Base-by-base conservation (phyloP, 53 echinoderm and acorn worm species). In the Hippasteria phrygiana region DNA sequence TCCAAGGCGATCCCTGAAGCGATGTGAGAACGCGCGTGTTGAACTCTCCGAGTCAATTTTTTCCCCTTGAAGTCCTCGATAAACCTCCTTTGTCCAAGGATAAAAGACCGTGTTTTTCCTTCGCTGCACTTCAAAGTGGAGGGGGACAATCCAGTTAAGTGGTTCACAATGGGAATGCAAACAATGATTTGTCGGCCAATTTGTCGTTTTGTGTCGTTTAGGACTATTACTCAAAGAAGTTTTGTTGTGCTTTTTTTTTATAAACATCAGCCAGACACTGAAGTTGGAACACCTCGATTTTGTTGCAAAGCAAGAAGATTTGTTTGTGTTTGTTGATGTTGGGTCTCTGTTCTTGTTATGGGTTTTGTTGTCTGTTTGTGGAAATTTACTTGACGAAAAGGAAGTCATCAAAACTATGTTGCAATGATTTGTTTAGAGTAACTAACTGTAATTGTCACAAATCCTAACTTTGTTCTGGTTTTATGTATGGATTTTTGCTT, bases 1-100 rank as follows among this genome's bases (percentile, higher is more conserved):
- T 87, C 22, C 26, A 51, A 81, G 90, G 24, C 90, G 81, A 29
- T 90, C 90, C 90, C 90, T 90, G 81, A 72, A 80, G 32, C 43
- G 32, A 9, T 4, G 63, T 40, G 55, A 36, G 27, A 4, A 37
- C 87, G 28, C n/a, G 55, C 20, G 55, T 14, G 78, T 54, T 78
- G 10, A 22, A 53, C 51, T 37, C n/a, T 34, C 46, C 32, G 37
- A 51, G 78, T 78, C 78, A 53, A 78, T 33, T 53, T 55, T n/a
- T 5, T 22, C 33, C 32, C 48, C 12, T 45, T 63, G 42, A 64
- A 38, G 82, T 66, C 46, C n/a, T 42, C 43, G 42, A 35, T 85
- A 24, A 70, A 70, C 42, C 85, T 70, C 24, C n/a, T 85, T 85
- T 50, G 51, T 85, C 50, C 33, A 38, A 29, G 53, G 64, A 55